These are phyloP conservation scores for Heterotilapia buettikoferi DNA, from an alignment of 2,113 vertebrate species.

Conservation along the genomic window DNA sequence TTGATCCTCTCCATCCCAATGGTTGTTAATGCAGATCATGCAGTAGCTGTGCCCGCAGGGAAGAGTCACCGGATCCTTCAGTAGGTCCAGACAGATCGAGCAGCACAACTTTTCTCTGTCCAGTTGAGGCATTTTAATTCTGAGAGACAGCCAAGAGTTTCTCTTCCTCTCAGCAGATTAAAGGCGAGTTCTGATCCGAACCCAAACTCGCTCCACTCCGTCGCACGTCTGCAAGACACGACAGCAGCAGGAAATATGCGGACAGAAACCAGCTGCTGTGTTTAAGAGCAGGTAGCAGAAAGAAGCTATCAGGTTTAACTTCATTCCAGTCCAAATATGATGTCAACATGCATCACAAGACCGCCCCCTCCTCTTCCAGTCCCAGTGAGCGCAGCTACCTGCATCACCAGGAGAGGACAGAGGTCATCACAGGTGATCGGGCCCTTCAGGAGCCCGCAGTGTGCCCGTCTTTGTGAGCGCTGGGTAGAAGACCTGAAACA, in stretches of 20 bases:
- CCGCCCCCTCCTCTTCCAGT: neutral
- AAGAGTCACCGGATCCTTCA: neutral
- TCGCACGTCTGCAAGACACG: neutral
- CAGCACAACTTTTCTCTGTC: neutral
- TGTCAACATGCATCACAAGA: neutral
- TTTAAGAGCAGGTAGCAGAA: neutral
- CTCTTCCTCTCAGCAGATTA: neutral
- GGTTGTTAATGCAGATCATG: neutral
- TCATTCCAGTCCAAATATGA: neutral
- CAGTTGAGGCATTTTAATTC: neutral
- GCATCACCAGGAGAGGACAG: neutral
- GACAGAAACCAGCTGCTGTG: neutral
- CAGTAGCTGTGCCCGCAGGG: neutral
- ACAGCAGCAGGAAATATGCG: neutral
- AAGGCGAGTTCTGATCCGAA: neutral
- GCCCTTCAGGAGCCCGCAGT: rapidly evolving
- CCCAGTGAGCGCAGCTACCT: neutral
- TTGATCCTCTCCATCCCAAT: neutral
- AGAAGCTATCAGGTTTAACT: neutral
- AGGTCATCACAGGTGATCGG: neutral
- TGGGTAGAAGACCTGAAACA: too few relatives aligned
- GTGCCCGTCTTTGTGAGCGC: rapidly evolving
- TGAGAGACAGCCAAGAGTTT: neutral
- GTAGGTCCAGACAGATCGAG: neutral
- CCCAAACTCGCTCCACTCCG: rapidly evolving